phyloP scores from a whole-genome alignment of 2,797 vertebrate genomes.

The Sitta carolinensis region DNA sequence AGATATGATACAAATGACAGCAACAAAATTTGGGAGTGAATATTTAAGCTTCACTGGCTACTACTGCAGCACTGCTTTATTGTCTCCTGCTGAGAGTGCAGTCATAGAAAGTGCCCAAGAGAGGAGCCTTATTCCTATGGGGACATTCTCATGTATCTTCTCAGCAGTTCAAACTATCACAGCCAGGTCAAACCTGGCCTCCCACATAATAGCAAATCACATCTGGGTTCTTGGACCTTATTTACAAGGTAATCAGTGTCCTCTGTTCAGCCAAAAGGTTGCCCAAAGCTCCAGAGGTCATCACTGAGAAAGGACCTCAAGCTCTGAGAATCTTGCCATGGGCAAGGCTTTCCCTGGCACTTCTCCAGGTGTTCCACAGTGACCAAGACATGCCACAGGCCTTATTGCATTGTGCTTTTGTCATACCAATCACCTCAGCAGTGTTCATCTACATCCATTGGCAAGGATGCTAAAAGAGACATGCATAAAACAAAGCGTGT shows the following conservation, averaged over 20 bases:
- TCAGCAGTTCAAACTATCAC: background rate
- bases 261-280: background rate
- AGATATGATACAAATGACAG: background rate
- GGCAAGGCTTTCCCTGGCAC: background rate
- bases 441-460: background rate
- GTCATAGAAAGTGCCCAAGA: background rate
- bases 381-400: background rate
- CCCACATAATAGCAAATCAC: background rate
- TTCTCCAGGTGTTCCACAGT: background rate
- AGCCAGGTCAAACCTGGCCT: background rate
- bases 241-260: background rate
- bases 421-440: background rate
- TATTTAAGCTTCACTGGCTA: background rate
- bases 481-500: background rate
- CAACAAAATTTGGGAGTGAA: background rate
- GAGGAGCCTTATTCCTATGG: background rate
- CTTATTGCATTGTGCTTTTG: background rate
- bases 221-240: background rate
- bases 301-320: background rate
- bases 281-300: background rate
- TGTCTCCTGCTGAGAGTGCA: background rate
- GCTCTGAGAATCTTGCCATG: background rate
- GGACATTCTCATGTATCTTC: background rate
- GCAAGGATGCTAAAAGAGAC: background rate
- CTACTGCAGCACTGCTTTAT: background rate